phyloP scores from a whole-genome alignment of 2,113 vertebrate genomes.

The Plotosus lineatus region DNA sequence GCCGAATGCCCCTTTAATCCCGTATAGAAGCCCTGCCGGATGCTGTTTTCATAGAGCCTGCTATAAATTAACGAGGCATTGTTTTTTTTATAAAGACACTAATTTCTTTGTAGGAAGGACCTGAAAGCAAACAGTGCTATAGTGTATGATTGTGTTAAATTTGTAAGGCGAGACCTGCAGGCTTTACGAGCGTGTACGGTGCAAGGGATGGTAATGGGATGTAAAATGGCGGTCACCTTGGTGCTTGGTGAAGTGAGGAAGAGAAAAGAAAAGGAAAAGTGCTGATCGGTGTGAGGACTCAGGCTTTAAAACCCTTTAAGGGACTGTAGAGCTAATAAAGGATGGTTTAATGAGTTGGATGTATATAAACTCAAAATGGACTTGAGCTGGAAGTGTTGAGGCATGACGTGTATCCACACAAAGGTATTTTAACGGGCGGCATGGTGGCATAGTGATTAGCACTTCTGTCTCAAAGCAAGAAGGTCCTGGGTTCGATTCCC shows the following conservation, averaged over 20 bases:
- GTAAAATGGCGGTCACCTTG: slow-evolving; percentile 61
- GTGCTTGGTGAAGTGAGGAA: neutral
- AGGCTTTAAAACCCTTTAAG: neutral
- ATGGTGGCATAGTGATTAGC: too few species aligned
- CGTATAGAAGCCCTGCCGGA: slow-evolving; percentile 57
- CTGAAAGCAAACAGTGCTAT: slow-evolving; percentile 47
- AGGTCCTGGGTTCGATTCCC: too few species aligned
- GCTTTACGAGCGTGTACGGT: slow-evolving; percentile 37
- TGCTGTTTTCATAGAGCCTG: slow-evolving; percentile 65
- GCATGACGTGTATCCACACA: too few species aligned
- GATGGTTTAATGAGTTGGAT: neutral
- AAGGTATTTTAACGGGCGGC: too few species aligned
- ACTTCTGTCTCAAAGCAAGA: too few species aligned
- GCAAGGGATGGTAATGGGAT: slow-evolving; percentile 41
- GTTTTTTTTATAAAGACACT: slow-evolving; percentile 55
- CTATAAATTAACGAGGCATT: slow-evolving; percentile 58
- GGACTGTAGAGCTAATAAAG: neutral
- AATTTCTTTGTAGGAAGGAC: slow-evolving; percentile 52
- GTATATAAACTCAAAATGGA: neutral
- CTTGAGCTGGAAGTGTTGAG: neutral
- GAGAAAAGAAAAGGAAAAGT: neutral
- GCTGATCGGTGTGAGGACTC: neutral
- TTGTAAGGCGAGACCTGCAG: slow-evolving; percentile 19
- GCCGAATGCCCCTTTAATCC: slow-evolving; percentile 71
- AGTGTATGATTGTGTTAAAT: slow-evolving; percentile 49